phyloP scores from a whole-genome alignment of 53 echinoderm and acorn worm species.

The Paracentrotus lividus region DNA sequence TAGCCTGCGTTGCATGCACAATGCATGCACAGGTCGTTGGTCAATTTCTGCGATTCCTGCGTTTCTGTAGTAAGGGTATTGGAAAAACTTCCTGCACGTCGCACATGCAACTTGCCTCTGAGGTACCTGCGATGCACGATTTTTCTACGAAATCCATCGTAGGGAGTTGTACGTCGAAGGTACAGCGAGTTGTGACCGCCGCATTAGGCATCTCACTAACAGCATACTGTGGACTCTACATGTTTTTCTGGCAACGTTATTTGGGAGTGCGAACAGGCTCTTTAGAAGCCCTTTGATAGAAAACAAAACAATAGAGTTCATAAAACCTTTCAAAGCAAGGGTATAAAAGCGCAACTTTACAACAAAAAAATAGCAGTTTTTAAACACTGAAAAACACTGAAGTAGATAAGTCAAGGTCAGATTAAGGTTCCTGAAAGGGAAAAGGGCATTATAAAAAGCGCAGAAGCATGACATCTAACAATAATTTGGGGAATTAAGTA shows the following conservation, averaged over 20 bases:
- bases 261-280: neutral
- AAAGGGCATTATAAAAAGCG: neutral
- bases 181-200: too few species aligned
- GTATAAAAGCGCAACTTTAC: neutral
- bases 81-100: too few species aligned
- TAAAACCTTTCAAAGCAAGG: neutral
- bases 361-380: neutral
- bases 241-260: neutral
- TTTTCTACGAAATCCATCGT: too few species aligned
- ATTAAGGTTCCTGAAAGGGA: neutral
- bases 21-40: too few species aligned
- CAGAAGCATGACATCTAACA: neutral
- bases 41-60: too few species aligned
- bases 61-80: too few species aligned
- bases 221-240: too few species aligned
- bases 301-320: neutral
- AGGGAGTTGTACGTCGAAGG: too few species aligned
- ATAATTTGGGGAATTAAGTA: neutral
- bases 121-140: too few species aligned
- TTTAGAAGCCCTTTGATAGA: neutral
- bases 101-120: too few species aligned
- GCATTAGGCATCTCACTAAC: too few species aligned
- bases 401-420: constrained; percentile 32
- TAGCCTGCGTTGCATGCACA: too few species aligned
- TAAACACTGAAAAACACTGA: neutral